phyloP scores from a whole-genome alignment of 2,888 invertebrate genomes.

The Drosophila colorata region DNA sequence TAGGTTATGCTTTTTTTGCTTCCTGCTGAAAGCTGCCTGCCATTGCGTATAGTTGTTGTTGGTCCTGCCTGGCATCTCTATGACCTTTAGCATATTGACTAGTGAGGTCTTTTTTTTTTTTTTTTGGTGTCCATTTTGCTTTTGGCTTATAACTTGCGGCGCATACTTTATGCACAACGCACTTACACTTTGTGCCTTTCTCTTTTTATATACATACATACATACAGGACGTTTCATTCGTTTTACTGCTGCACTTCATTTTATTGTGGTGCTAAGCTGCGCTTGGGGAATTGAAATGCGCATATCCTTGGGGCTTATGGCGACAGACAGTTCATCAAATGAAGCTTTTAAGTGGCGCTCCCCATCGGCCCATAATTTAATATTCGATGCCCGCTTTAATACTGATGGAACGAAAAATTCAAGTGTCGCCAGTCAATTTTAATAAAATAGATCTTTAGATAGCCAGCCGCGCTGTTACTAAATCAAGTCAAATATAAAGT shows the following conservation, averaged over 20 bases:
- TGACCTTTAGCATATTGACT: constrained; percentile 76
- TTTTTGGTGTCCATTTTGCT: constrained; percentile 68
- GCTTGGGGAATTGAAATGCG: constrained; percentile 74
- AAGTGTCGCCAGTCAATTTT: neutral
- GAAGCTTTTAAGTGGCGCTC: constrained; percentile 56
- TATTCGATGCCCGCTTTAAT: constrained; percentile 40
- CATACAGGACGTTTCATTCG: constrained; percentile 31
- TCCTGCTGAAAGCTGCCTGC: constrained; percentile 26
- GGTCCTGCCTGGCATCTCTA: constrained; percentile 30
- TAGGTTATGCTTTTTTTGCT: constrained; percentile 57
- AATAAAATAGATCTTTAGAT: neutral
- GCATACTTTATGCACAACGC: constrained; percentile 74
- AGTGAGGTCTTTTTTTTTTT: constrained; percentile 53
- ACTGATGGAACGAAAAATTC: no score
- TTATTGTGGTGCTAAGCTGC: constrained; percentile 77
- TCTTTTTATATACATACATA: constrained; percentile 7
- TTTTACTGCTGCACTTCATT: constrained; percentile 78
- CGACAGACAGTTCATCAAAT: constrained; percentile 70
- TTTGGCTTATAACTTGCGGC: constrained; percentile 71
- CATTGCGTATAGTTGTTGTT: constrained; percentile 21
- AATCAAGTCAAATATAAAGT: constrained; percentile 4
- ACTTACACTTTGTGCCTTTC: constrained; percentile 59
- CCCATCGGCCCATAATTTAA: constrained; percentile 43
- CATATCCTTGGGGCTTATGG: constrained; percentile 68
- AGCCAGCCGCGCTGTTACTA: constrained; percentile 1